Evolutionary conservation across 2,113 vertebrate genomes (phyloP), one percentile per base, ranked within the genome.

Genomic region (Holacanthus passer): DNA sequence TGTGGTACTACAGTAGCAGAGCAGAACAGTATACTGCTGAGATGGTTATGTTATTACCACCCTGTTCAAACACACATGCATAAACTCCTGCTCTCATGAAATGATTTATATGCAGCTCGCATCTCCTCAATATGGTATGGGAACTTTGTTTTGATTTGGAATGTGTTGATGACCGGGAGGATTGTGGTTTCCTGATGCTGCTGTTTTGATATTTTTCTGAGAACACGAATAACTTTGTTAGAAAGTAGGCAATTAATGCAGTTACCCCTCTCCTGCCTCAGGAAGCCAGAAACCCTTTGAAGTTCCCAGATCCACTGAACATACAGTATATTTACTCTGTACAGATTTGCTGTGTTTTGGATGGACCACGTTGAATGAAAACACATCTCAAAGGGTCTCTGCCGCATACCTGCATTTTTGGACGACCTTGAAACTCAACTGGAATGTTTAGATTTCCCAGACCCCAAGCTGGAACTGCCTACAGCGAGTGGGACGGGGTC

Each of bases 261-360:
- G 72, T 82, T 77, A 73, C 62, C 75, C 55, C 72, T 85, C 82
- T 78, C 67, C 75, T 80, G 73, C 71, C 78, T 73, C 83, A 80
- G 86, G 89, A 94, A 93, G 79, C 64, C 64, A 22, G 67, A 9
- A n/a, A 53, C 39, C 10, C 85, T 95, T 95, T 94, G 87, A 94
- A 92, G 88, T 70, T 66, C 69, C 70, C 71, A 62, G 82, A 81
- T 90, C 83, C 77, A 66, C 66, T 71, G 68, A 90, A 86, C 79
- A 82, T 88, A 82, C 87, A 88, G 91, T 73, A 90, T 94, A 91
- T 95, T 93, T 93, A 91, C 90, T 86, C 87, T 85, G 45, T 82
- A 82, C 83, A 86, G 84, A 88, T 90, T 90, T 86, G 81, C 84
- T 77, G 85, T 79, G 82, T 84, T 94, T 90, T 81, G 77, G 89